Evolutionary conservation across 2,797 vertebrate species (phyloP), one percentile per base, ranked within the genome.

Genomic region (Urosaurus nigricauda): DNA sequence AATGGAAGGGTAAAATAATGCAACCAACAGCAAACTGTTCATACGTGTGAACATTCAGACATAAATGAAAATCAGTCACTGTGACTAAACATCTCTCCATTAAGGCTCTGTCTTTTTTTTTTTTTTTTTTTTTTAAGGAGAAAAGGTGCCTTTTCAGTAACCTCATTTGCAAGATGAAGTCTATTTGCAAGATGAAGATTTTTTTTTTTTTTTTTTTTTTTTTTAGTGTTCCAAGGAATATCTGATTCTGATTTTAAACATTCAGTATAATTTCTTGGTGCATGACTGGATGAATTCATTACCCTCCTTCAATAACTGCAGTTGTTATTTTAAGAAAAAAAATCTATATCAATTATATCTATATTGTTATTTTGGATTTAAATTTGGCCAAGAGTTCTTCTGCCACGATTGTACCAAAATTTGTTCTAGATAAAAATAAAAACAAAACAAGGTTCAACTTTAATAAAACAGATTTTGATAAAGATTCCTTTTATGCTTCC

Each of bases 401-500:
- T 73, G 65, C 37, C 77, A 35, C 2, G 29, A 84, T 43, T 79
- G 6, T 32, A 29, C 12, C 73, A 71, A 51, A 74, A 82, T 19
- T 56, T 90, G 43, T 21, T 32, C 35, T 71, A 26, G 37, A 47
- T 68, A 43, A 43, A 43, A 43, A 43, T 3, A 63, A 56, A 75
- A 84, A 51, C 5, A 43, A 43, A 2, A 0, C 29, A 37, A 8
- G 24, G 13, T 79, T 92, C 77, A 70, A n/a, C 1, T 13, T 68
- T 93, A 0, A 0, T 37, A 91, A 78, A 35, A 87, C 24, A 93
- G 78, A 1, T 1, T 74, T 74, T 43, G 43, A 70, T 40, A 80
- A 37, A 87, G 68, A 37, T 91, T 91, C 85, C 85, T 82, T 83
- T 88, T 83, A 75, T 83, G 8, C 35, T 53, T 32, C 86, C 17